Evolutionary conservation across 2,797 vertebrate genomes (phyloP).

Genomic region (Argentina silus): DNA sequence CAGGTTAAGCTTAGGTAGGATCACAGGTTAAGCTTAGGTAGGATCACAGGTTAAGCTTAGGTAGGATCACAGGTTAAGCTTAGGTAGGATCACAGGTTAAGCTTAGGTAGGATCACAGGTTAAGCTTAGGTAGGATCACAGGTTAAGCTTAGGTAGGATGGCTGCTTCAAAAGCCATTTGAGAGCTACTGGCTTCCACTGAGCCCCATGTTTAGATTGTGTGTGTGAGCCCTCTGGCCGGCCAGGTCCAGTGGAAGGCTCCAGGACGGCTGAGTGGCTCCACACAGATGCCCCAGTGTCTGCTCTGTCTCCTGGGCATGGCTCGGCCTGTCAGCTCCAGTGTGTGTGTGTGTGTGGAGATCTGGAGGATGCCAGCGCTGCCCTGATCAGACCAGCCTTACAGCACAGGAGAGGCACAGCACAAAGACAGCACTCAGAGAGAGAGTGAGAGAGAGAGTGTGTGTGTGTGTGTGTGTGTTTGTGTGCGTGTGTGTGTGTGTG

Average conservation of each 20-base stretch:
- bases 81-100: too few relatives aligned
- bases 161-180: neutral
- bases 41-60: too few relatives aligned
- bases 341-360: slow-evolving; percentile 47
- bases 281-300: slow-evolving; percentile 69
- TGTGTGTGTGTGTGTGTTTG: slow-evolving; percentile 12
- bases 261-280: slow-evolving; percentile 18
- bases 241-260: slow-evolving; percentile 30
- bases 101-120: too few relatives aligned
- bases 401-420: slow-evolving; percentile 59
- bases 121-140: too few relatives aligned
- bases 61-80: too few relatives aligned
- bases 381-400: slow-evolving; percentile 55
- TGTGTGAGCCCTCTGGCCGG: slow-evolving; percentile 22
- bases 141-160: too few relatives aligned
- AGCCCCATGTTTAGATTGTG: slow-evolving; percentile 39
- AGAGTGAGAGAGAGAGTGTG: slow-evolving; percentile 62
- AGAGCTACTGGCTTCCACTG: slow-evolving; percentile 6
- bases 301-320: slow-evolving; percentile 47
- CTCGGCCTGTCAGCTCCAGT: slow-evolving; percentile 50
- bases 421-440: slow-evolving; percentile 69
- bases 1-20: too few relatives aligned
- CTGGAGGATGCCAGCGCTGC: slow-evolving; percentile 64
- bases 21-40: too few relatives aligned
- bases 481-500: slow-evolving; percentile 22